Base-by-base conservation (phyloP, 2,113 vertebrate genomes). In the Chloroceryle aenea region DNA sequence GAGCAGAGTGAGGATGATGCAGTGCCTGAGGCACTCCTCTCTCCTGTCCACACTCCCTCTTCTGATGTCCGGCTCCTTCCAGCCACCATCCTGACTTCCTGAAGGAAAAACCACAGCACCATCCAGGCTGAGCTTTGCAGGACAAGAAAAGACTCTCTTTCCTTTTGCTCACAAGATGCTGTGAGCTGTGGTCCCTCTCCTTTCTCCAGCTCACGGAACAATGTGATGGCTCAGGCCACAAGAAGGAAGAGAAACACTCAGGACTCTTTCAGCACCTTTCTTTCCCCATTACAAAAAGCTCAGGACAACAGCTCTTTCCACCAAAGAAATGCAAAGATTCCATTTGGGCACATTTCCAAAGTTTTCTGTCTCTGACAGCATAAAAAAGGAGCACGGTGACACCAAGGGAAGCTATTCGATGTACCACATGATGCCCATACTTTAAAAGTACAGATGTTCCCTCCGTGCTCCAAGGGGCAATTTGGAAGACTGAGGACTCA, bases 381-480 rank as follows among this genome's bases (percentile, higher is more conserved):
- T 12, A 74, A 55, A 90, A 89, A 88, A 69, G 8, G 82, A 74
- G 75, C 20, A 15, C 12, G 11, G 72, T 40, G 67, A 64, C 72
- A 92, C 40, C 47, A 68, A 88, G 40, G 47, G 68, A 95, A 94
- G n/a, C 43, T 67, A 58, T 81, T 74, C 72, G 68, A 94, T 83
- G 53, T 8, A 89, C 48, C 76, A 93, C 80, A 74, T 55, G 76
- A 75, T 56, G 48, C 85, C 72, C 67, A 90, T 91, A 82, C 30
- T 89, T 93, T 25, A 89, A 83, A 95, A 72, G 81, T 92, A 90
- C 88, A 96, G 95, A 96, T 95, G 86, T 81, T 96, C 80, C 76
- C 69, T 94, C 76, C 48, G 12, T 66, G 93, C 90, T 93, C 92
- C 69, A 78, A 93, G 83, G 92, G 84, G 48, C 3, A 9, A 92